Evolutionary conservation across 1,140 invertebrate species (phyloP).

Genomic region (Atta colombica): DNA sequence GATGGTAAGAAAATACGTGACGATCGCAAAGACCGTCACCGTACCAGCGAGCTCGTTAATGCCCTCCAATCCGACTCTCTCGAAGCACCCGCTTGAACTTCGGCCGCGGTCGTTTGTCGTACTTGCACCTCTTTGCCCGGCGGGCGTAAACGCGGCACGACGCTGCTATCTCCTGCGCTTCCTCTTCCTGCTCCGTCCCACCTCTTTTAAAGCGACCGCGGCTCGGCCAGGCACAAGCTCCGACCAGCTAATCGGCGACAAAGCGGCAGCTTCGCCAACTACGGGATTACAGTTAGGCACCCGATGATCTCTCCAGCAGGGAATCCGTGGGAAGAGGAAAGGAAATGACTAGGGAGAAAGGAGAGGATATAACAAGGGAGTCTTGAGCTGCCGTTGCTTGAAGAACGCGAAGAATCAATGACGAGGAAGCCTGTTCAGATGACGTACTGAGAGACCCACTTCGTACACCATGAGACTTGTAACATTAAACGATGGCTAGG

Average conservation of each 20-base stretch:
- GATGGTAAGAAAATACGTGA: constrained; percentile 14
- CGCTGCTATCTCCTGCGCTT: constrained; percentile 41
- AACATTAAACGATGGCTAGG: background rate
- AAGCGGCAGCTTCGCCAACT: constrained; percentile 67
- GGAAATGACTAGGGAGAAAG: constrained; percentile 26
- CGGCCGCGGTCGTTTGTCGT: constrained; percentile 62
- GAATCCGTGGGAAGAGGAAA: constrained; percentile 41
- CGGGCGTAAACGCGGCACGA: constrained; percentile 50
- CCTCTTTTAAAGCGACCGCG: constrained; percentile 54
- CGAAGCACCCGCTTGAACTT: constrained; percentile 52
- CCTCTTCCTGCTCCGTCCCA: constrained; percentile 63
- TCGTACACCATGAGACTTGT: constrained; percentile 10
- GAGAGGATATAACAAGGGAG: constrained; percentile 24
- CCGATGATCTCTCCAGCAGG: constrained; percentile 22
- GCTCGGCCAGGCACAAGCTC: constrained; percentile 22
- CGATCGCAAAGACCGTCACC: constrained; percentile 19
- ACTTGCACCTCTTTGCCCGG: constrained; percentile 54
- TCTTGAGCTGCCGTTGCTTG: constrained; percentile 8
- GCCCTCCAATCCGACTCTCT: constrained; percentile 47
- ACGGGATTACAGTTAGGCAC: constrained; percentile 72
- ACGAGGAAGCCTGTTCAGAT: constrained; percentile 19
- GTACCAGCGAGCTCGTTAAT: constrained; percentile 37
- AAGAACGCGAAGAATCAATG: constrained; percentile 48
- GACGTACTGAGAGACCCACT: constrained; percentile 42
- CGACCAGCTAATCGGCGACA: constrained; percentile 67